phyloP scores from a whole-genome alignment of 2,888 invertebrate genomes.

The Glaucopsyche alexis region DNA sequence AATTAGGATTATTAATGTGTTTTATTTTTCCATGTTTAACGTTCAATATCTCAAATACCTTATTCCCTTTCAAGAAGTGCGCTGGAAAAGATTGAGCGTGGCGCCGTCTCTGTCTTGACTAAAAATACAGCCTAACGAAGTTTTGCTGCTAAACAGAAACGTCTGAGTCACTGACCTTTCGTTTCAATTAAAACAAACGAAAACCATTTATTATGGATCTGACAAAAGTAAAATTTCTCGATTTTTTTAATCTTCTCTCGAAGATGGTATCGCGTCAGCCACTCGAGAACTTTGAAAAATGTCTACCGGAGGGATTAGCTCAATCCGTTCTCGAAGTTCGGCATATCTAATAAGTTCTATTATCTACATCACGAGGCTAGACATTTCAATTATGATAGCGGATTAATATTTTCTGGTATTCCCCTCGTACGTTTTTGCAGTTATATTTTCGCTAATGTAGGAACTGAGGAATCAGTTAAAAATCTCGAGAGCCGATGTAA shows the following conservation, averaged over 20 bases:
- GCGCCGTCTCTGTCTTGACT: too few relatives aligned
- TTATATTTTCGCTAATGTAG: not conserved
- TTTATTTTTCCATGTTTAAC: too few relatives aligned
- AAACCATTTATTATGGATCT: slow-evolving; percentile 1
- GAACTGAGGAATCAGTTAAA: not conserved
- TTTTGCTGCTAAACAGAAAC: not conserved
- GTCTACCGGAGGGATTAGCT: slow-evolving; percentile 63
- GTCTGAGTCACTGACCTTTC: not conserved
- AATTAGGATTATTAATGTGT: too few relatives aligned
- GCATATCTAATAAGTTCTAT: slow-evolving; percentile 68
- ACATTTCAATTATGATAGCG: slow-evolving; percentile 63
- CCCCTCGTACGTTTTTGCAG: not conserved
- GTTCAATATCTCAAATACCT: too few relatives aligned
- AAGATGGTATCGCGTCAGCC: slow-evolving; percentile 56
- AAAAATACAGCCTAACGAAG: too few relatives aligned
- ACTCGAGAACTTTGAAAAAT: slow-evolving; percentile 58
- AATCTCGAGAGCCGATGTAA: not conserved
- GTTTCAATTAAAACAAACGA: not conserved
- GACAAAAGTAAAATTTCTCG: slow-evolving; percentile 39
- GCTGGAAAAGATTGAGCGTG: too few relatives aligned
- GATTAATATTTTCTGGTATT: slow-evolving; percentile 41
- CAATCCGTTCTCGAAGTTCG: slow-evolving; percentile 66
- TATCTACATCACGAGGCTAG: slow-evolving; percentile 59
- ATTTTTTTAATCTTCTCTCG: slow-evolving; percentile 57
- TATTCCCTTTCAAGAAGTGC: too few relatives aligned